A percentile compares a stretch with the other conserved stretches of the same genome.
Evolutionary conservation across 2,888 invertebrate species (phyloP).

Genomic region (Clunio marinus): DNA sequence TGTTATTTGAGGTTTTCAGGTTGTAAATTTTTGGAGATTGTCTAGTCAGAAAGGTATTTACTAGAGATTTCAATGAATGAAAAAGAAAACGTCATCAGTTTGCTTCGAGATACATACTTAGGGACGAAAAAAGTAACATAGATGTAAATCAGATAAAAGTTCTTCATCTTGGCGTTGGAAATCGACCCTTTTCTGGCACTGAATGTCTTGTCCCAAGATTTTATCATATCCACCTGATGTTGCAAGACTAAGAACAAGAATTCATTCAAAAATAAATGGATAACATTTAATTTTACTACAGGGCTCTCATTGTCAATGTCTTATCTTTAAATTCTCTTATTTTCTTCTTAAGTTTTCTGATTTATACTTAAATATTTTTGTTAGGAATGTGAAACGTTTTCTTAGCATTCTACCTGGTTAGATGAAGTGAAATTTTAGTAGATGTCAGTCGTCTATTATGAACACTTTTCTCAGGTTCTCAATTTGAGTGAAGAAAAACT

Average conservation of each 20-base stretch:
- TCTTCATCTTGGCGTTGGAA: not conserved
- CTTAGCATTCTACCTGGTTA: too few relatives aligned
- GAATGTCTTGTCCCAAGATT: not conserved
- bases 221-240: constrained; percentile 13
- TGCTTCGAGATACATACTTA: not conserved
- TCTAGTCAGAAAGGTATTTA: not conserved
- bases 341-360: too few relatives aligned
- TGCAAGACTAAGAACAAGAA: not conserved
- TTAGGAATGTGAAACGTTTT: too few relatives aligned
- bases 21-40: not conserved
- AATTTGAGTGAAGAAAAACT: too few relatives aligned
- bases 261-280: constrained; percentile 2
- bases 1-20: not conserved
- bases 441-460: too few relatives aligned
- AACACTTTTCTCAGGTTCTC: too few relatives aligned
- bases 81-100: not conserved
- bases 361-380: too few relatives aligned
- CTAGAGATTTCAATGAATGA: constrained; percentile 18
- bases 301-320: not conserved
- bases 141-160: constrained; percentile 14
- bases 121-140: not conserved
- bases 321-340: too few relatives aligned
- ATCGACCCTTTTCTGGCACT: constrained; percentile 12
- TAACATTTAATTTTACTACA: not conserved
- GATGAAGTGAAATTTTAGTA: too few relatives aligned